Evolutionary conservation across 2,888 invertebrate genomes (phyloP).

Genomic region (Seira sanloemensis): DNA sequence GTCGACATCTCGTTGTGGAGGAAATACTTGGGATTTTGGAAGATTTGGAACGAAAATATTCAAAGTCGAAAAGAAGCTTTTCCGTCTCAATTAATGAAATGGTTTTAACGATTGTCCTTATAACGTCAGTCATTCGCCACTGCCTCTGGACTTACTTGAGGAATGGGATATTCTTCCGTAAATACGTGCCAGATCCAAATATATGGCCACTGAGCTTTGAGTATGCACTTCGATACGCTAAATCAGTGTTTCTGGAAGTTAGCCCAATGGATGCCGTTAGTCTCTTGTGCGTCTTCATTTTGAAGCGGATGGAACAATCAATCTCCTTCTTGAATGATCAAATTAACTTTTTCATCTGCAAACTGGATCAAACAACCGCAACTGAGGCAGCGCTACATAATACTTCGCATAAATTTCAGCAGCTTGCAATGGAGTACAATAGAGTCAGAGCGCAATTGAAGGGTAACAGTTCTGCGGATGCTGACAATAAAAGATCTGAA

Average conservation of each 20-base stretch:
- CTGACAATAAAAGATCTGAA: too few species aligned
- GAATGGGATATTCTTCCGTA: neutral
- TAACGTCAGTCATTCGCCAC: neutral
- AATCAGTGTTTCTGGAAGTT: slow-evolving; percentile 16
- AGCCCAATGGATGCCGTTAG: neutral
- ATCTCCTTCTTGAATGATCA: neutral
- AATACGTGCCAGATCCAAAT: slow-evolving; percentile 13
- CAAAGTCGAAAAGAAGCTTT: neutral
- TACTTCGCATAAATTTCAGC: neutral
- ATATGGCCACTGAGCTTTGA: neutral
- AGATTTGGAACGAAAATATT: neutral
- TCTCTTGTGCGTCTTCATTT: neutral
- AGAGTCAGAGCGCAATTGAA: neutral
- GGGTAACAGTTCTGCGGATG: neutral
- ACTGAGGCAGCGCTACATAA: too few species aligned
- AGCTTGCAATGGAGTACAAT: neutral
- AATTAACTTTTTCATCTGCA: neutral
- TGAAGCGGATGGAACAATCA: neutral
- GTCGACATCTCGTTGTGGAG: neutral
- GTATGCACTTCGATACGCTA: neutral
- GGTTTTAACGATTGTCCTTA: neutral
- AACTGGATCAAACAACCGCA: too few species aligned
- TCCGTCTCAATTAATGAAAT: neutral
- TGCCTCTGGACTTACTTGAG: neutral
- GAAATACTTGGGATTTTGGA: neutral